These are phyloP conservation scores for Pelvicachromis taeniatus DNA, from an alignment of 2,113 vertebrate genomes.

Conservation along the genomic window DNA sequence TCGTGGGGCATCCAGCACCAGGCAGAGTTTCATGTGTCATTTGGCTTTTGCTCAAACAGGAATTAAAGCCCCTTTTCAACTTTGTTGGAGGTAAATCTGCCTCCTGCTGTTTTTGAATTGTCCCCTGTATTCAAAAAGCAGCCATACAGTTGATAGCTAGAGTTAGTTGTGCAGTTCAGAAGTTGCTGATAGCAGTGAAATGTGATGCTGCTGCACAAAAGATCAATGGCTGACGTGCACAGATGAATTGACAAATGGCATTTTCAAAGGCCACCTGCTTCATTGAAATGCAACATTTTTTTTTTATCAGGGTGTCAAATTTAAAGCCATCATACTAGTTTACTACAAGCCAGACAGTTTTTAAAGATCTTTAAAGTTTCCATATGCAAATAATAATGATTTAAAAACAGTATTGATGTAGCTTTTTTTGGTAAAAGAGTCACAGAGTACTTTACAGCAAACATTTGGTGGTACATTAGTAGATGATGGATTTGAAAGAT, in stretches of 20 bases:
- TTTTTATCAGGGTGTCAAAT: neutral
- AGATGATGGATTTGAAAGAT: neutral
- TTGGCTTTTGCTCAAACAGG: conserved; percentile 36
- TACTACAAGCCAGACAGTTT: neutral
- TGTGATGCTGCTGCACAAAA: neutral
- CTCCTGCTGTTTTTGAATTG: neutral
- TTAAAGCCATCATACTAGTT: neutral
- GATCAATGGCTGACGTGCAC: neutral
- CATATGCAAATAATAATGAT: neutral
- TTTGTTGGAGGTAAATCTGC: conserved; percentile 28
- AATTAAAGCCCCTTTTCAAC: conserved; percentile 1
- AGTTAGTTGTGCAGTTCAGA: neutral
- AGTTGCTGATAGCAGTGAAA: neutral
- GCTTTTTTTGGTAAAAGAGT: neutral
- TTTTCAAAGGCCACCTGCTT: neutral
- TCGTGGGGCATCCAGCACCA: conserved; percentile 6
- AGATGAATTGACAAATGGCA: neutral
- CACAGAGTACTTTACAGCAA: neutral
- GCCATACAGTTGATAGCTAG: neutral
- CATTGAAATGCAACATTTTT: neutral
- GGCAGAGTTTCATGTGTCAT: conserved; percentile 48
- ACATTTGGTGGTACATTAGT: neutral
- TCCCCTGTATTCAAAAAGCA: conserved; percentile 10
- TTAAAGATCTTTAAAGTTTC: neutral
- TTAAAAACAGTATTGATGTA: neutral